Evolutionary conservation across 37 sponge, comb jelly and placozoan species (phyloP).

Genomic region (Haliclona indistincta): DNA sequence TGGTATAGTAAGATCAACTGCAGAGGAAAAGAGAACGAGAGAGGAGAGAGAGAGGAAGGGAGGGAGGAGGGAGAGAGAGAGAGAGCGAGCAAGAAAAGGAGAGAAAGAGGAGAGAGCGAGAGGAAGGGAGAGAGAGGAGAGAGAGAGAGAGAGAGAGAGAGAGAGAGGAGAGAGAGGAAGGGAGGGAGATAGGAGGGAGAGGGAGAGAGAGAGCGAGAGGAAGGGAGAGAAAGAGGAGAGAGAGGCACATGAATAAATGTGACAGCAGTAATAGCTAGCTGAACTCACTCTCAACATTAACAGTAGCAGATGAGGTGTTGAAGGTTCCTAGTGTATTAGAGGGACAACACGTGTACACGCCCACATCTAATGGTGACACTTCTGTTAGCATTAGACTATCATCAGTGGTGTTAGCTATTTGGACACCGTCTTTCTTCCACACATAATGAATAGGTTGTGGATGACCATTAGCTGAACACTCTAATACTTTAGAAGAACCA

Average conservation of each 20-base stretch:
- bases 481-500: too few species aligned
- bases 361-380: not conserved
- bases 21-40: too few species aligned
- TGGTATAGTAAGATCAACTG: too few species aligned
- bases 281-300: too few species aligned
- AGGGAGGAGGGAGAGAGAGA: too few species aligned
- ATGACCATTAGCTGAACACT: not conserved
- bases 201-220: too few species aligned
- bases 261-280: too few species aligned
- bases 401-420: not conserved
- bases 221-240: slow-evolving; percentile 11
- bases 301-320: not conserved
- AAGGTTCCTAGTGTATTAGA: not conserved
- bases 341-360: not conserved
- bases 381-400: not conserved
- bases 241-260: not conserved
- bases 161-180: slow-evolving; percentile 41
- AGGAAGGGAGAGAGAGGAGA: slow-evolving; percentile 14
- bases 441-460: not conserved
- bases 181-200: slow-evolving; percentile 9
- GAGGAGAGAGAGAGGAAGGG: too few species aligned
- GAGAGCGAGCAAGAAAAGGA: too few species aligned
- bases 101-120: too few species aligned
- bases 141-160: slow-evolving; percentile 45
- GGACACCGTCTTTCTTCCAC: not conserved